Percentiles rank a stretch among this genome's conserved stretches.
Conservation (phyloP, 1,140 invertebrate species). For the Penaeus vannamei region DNA sequence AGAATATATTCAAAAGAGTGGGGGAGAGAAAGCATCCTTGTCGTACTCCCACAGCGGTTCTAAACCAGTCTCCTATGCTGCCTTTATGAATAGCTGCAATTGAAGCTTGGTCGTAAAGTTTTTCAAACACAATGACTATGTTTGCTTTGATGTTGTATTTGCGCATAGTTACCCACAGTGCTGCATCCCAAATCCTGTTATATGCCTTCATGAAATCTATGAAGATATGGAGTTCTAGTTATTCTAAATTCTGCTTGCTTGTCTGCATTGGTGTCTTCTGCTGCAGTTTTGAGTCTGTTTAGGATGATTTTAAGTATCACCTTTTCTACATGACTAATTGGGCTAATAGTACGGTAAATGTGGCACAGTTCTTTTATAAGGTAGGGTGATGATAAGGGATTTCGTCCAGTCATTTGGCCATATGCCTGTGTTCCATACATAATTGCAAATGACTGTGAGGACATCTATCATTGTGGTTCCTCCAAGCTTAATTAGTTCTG, state of each 20-base stretch:
- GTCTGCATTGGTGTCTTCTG: not conserved
- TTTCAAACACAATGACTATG: not conserved
- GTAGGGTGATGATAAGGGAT: not conserved
- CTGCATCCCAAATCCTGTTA: not conserved
- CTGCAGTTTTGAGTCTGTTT: too few relatives aligned
- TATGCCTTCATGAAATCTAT: not conserved
- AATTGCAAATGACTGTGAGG: slow-evolving; percentile 5
- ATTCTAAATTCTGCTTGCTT: not conserved
- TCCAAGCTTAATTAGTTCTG: not conserved
- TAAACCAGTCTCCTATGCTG: slow-evolving; percentile 5
- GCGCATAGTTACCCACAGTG: slow-evolving; percentile 3
- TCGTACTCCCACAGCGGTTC: not conserved
- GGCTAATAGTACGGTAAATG: too few relatives aligned
- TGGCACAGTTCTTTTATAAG: too few relatives aligned
- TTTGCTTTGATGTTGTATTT: not conserved
- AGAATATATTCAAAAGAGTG: not conserved
- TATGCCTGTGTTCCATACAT: not conserved
- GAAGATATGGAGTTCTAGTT: not conserved
- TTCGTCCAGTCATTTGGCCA: not conserved
- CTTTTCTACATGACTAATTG: too few relatives aligned
- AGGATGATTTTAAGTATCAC: too few relatives aligned
- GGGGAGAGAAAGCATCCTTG: slow-evolving; percentile 3
- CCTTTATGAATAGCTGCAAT: not conserved
- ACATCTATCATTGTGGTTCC: not conserved
- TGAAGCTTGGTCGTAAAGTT: not conserved